These are phyloP conservation scores for Drosophila anceps DNA, from an alignment of 2,888 invertebrate species.

Conservation along the genomic window DNA sequence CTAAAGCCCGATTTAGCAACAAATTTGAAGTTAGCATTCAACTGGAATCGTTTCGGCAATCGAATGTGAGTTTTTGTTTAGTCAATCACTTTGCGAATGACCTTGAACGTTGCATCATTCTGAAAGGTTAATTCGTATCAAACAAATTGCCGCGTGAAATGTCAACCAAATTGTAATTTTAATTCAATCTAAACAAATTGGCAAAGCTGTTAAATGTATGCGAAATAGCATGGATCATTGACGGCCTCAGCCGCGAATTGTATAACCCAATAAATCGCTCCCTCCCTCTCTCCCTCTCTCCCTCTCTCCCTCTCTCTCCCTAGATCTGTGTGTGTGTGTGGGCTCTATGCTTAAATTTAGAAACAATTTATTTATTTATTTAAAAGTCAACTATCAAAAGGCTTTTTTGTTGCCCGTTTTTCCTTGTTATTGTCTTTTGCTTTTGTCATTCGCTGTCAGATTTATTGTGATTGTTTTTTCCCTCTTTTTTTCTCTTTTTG, in stretches of 20 bases:
- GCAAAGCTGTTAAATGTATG: constrained; percentile 31
- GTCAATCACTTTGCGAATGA: constrained; percentile 9
- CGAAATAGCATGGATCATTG: constrained; percentile 35
- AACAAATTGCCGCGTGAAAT: constrained; percentile 37
- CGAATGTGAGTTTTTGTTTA: too few relatives aligned
- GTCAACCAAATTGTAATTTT: constrained; percentile 50
- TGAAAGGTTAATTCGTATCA: constrained; percentile 28
- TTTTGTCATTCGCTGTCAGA: constrained; percentile 31
- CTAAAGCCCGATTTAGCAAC: too few relatives aligned
- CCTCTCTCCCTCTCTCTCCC: neutral
- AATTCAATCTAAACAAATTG: constrained; percentile 58
- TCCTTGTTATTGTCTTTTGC: constrained; percentile 30
- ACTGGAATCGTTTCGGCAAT: too few relatives aligned
- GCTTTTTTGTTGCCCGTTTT: constrained; percentile 6
- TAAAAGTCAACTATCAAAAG: constrained; percentile 32
- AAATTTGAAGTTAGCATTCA: too few relatives aligned
- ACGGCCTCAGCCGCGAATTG: constrained; percentile 59
- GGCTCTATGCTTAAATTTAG: constrained; percentile 34
- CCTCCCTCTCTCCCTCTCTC: neutral
- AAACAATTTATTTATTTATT: constrained; percentile 66
- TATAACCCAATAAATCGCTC: constrained; percentile 41
- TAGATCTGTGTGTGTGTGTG: constrained; percentile 3
- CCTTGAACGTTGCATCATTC: constrained; percentile 30
- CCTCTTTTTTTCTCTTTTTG: constrained; percentile 24
- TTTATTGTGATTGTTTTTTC: constrained; percentile 37